Conservation (phyloP, 1,140 invertebrate genomes). For the Drosophila tsacasi region DNA sequence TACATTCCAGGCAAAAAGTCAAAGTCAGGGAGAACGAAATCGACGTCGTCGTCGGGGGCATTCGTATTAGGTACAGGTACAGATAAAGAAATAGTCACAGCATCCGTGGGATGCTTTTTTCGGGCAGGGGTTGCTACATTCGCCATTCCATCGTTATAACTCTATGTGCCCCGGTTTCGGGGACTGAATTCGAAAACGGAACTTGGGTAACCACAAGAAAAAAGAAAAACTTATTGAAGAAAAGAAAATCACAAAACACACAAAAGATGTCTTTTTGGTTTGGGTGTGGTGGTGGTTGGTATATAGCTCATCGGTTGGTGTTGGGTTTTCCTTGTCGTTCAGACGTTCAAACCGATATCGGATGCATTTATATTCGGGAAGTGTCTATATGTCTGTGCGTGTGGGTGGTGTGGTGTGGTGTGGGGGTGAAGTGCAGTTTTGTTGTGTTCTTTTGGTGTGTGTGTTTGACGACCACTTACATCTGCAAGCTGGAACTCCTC, state of each 20-base stretch:
- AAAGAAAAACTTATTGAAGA: conserved; percentile 54
- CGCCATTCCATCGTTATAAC: conserved; percentile 60
- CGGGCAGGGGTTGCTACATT: conserved; percentile 57
- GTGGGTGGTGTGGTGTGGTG: conserved; percentile 4
- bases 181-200: conserved; percentile 54
- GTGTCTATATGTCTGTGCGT: conserved; percentile 25
- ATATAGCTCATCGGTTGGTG: conserved; percentile 42
- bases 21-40: conserved; percentile 47
- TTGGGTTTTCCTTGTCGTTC: conserved; percentile 50
- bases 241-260: conserved; percentile 54
- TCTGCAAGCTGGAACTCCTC: conserved; percentile 96
- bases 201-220: conserved; percentile 67
- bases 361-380: conserved; percentile 30
- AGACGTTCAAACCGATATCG: conserved; percentile 54
- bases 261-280: conserved; percentile 45
- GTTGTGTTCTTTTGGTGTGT: conserved; percentile 21
- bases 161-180: conserved; percentile 44
- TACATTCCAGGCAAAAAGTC: conserved; percentile 75
- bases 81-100: conserved; percentile 40
- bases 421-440: conserved; percentile 25
- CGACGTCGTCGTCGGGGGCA: conserved; percentile 34
- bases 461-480: conserved; percentile 86
- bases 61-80: conserved; percentile 62
- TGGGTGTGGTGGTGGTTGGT: conserved; percentile 35
- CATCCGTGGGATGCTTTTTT: conserved; percentile 46